A percentile compares a stretch with the other conserved stretches of the same genome.
These are phyloP conservation scores for Delia radicum DNA, from an alignment of 1,140 invertebrate genomes.

Conservation along the genomic window DNA sequence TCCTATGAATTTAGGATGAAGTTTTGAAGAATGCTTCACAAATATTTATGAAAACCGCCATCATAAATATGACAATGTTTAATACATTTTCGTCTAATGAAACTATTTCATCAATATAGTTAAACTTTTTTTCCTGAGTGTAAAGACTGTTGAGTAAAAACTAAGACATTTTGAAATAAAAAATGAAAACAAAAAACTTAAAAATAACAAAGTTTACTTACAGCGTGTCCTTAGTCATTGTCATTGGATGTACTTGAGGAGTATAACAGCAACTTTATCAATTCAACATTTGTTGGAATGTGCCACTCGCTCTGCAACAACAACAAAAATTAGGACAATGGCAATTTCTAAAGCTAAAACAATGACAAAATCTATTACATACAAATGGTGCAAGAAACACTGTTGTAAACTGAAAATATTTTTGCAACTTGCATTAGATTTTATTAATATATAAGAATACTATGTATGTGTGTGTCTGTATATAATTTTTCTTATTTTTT, in stretches of 20 bases:
- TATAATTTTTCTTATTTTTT: background rate
- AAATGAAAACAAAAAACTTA: background rate
- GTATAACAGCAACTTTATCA: conserved; percentile 5
- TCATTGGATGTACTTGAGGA: background rate
- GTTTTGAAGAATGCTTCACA: no score
- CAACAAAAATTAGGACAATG: background rate
- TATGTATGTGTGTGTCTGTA: no score
- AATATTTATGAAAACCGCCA: no score
- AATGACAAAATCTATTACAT: background rate
- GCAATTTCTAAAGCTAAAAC: background rate
- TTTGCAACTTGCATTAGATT: conserved; percentile 11
- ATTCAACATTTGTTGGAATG: conserved; percentile 19
- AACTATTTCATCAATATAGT: no score
- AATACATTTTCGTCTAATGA: no score
- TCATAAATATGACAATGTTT: no score
- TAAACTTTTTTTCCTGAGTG: background rate
- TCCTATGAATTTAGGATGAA: no score
- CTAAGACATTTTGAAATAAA: background rate
- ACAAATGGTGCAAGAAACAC: background rate
- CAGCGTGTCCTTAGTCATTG: conserved; percentile 10
- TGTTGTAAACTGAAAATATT: background rate
- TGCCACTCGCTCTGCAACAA: conserved; percentile 2
- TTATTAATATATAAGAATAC: conserved; percentile 10
- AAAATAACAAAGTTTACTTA: conserved; percentile 10
- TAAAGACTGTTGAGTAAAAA: background rate